phyloP scores from a whole-genome alignment of 2,797 vertebrate species.

The Ctenopoma kingsleyae region DNA sequence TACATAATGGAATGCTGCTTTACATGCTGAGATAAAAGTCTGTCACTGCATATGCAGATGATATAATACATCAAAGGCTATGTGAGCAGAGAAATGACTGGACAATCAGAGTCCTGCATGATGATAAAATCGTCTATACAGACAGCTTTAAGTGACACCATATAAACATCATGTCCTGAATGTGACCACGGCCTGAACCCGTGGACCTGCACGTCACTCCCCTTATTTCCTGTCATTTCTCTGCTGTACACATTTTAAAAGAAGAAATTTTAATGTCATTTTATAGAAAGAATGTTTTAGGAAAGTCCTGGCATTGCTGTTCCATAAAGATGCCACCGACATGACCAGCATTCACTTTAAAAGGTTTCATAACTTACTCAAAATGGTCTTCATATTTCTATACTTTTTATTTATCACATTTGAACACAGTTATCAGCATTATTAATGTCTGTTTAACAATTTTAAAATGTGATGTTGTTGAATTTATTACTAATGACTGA shows the following conservation, averaged over 20 bases:
- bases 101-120: neutral
- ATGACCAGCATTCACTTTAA: neutral
- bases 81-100: neutral
- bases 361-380: too few relatives aligned
- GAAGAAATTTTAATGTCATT: too few relatives aligned
- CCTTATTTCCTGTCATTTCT: too few relatives aligned
- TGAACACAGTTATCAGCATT: too few relatives aligned
- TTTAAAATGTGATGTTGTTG: too few relatives aligned
- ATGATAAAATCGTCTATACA: neutral
- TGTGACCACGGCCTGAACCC: neutral
- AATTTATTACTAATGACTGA: neutral
- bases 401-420: too few relatives aligned
- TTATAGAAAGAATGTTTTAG: too few relatives aligned
- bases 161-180: conserved; percentile 6
- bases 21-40: neutral
- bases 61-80: neutral
- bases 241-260: too few relatives aligned
- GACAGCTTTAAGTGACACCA: too few relatives aligned
- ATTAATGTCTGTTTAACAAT: too few relatives aligned
- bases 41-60: neutral
- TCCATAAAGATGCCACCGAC: neutral
- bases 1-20: conserved; percentile 8
- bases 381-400: too few relatives aligned
- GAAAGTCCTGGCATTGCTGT: neutral
- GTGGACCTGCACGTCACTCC: too few relatives aligned